Percentiles rank a stretch among this genome's conserved stretches.
Evolutionary conservation across 2,797 vertebrate species (phyloP).

Genomic region (Acanthis flammea): DNA sequence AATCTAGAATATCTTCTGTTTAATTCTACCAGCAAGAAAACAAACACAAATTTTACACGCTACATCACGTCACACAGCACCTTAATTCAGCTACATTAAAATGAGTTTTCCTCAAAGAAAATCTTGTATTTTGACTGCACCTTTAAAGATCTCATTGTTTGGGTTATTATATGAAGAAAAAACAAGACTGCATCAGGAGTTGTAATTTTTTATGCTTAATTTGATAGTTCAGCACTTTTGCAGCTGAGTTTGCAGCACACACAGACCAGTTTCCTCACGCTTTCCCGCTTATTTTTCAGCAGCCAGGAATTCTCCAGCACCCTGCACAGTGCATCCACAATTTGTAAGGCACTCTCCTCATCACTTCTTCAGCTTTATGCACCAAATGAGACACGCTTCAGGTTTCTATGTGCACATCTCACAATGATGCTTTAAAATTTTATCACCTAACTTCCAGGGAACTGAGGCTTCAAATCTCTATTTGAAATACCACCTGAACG

Average conservation of each 20-base stretch:
- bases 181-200: conserved; percentile 38
- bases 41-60: conserved; percentile 1
- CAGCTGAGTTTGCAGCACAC: conserved; percentile 38
- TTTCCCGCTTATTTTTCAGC: conserved; percentile 54
- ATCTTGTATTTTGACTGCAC: conserved; percentile 1
- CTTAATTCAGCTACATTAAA: conserved; percentile 31
- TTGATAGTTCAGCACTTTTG: conserved; percentile 66
- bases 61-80: conserved; percentile 28
- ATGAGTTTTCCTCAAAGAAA: conserved; percentile 23
- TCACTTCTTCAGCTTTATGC: conserved; percentile 39
- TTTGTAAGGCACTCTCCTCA: conserved; percentile 12
- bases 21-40: conserved; percentile 36
- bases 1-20: conserved; percentile 34
- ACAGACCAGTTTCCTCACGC: background rate
- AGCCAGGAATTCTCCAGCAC: conserved; percentile 36
- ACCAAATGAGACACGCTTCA: conserved; percentile 41
- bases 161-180: conserved; percentile 29
- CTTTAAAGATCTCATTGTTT: conserved; percentile 46
- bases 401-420: conserved; percentile 38
- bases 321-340: background rate
- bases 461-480: conserved; percentile 42
- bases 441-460: conserved; percentile 57
- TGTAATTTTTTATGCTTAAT: conserved; percentile 45
- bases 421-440: conserved; percentile 43
- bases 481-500: conserved; percentile 50